Percentiles rank a stretch among this genome's conserved stretches.
Evolutionary conservation across 1,140 invertebrate species (phyloP).

Genomic region (Drosophila novamexicana): DNA sequence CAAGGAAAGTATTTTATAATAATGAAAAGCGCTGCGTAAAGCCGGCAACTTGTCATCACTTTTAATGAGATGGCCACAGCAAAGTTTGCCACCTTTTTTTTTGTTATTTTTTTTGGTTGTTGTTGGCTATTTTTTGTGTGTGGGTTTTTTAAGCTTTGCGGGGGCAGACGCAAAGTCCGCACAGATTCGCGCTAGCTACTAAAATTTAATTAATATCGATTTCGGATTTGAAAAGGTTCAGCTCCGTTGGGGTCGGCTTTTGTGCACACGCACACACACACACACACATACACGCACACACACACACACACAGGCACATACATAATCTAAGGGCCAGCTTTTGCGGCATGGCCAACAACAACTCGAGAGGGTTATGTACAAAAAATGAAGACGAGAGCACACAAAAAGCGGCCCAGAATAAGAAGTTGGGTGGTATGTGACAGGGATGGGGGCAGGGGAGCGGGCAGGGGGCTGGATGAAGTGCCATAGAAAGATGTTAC

Average conservation of each 20-base stretch:
- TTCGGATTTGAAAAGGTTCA: slow-evolving; percentile 79
- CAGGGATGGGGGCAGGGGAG: background rate
- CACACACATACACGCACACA: slow-evolving; percentile 21
- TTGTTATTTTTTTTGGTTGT: background rate
- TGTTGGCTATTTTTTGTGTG: background rate
- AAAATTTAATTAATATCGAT: slow-evolving; percentile 82
- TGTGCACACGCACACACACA: slow-evolving; percentile 15
- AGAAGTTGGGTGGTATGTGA: background rate
- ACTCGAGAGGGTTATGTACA: slow-evolving; percentile 68
- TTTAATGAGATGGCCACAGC: slow-evolving; percentile 78
- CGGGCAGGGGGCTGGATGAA: background rate
- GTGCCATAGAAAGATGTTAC: slow-evolving; percentile 74
- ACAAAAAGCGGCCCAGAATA: slow-evolving; percentile 45
- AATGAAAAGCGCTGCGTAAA: slow-evolving; percentile 38
- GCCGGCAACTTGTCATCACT: slow-evolving; percentile 73
- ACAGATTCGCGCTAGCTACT: slow-evolving; percentile 60
- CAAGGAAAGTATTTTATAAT: slow-evolving; percentile 31
- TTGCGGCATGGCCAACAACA: slow-evolving; percentile 47
- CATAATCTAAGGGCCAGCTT: slow-evolving; percentile 34
- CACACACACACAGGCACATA: slow-evolving; percentile 11
- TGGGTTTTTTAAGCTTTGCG: slow-evolving; percentile 42
- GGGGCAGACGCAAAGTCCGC: slow-evolving; percentile 40
- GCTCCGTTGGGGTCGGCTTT: slow-evolving; percentile 30
- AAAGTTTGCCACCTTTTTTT: slow-evolving; percentile 64
- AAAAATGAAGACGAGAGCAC: slow-evolving; percentile 38